Evolutionary conservation across 2,113 vertebrate genomes (phyloP), one percentile per base, ranked within the genome.

Genomic region (Ardeotis arabs): DNA sequence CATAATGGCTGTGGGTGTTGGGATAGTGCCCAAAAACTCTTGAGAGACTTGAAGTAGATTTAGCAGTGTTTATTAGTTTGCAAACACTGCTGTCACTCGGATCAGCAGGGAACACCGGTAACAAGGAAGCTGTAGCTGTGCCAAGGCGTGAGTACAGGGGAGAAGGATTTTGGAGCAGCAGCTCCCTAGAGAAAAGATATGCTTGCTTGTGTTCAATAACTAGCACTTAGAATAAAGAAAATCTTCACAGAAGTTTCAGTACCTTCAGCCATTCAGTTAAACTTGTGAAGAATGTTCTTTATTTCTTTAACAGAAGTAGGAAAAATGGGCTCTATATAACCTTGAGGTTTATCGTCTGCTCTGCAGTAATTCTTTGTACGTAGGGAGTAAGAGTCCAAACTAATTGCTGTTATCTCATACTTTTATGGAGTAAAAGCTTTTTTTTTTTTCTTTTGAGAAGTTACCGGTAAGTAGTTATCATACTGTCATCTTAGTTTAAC

Each of bases 51-150:
- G 8, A 31, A 76, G 64, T 3, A 66, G 27, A 9, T 49, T 70
- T 81, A 69, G 23, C 44, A 50, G 19, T 28, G 9, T 63, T 81
- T 69, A 39, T 55, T 55, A 60, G 33, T 35, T 87, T 72, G 56
- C 56, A 53, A 0, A 68, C 31, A 10, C 23, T 45, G 7, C 20
- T 14, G 41, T 83, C 4, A 0, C 35, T 76, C 3, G 0, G 27
- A 12, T 82, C 14, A 60, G 24, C 25, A 53, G 33, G 29, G 41
- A 44, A 53, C 21, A 90, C 85, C 69, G 21, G 29, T 55, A 35
- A 49, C 2, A 6, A 39, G 35, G 33, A 80, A 73, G 33, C 2
- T 72, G 62, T 64, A 68, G 62, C 21, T 60, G 24, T 79, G 35
- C 56, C 47, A 63, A 12, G 31, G 10, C 0, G 0, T 20, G 37